Percentiles rank a stretch among this genome's conserved stretches.
phyloP scores from a whole-genome alignment of 2,113 vertebrate genomes.

The Psilopogon haemacephalus region DNA sequence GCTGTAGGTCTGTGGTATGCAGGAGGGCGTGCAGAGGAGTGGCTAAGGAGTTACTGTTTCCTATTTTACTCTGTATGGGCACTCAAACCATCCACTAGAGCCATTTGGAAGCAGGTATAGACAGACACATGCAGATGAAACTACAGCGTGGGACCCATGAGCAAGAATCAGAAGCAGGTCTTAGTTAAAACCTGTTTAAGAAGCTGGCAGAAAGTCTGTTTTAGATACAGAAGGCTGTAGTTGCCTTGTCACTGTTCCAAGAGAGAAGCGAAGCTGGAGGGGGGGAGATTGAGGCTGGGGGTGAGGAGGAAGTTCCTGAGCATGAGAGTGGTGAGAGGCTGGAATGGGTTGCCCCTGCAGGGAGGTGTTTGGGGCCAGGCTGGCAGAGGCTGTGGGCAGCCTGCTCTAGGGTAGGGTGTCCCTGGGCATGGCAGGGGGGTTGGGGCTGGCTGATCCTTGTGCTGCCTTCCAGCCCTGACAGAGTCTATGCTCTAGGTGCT shows the following conservation, averaged over 20 bases:
- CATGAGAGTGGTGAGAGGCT: no score
- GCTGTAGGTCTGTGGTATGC: rapidly evolving
- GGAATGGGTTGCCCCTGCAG: no score
- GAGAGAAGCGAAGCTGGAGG: no score
- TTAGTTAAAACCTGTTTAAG: background rate
- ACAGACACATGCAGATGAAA: background rate
- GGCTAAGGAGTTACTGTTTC: background rate
- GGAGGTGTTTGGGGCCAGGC: no score
- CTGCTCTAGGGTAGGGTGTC: no score
- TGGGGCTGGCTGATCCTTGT: no score
- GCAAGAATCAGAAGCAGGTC: background rate
- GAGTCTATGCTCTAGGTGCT: no score
- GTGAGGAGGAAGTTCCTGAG: no score
- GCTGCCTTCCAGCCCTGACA: no score
- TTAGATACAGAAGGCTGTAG: background rate
- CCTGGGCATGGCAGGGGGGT: no score
- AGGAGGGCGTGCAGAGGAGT: background rate
- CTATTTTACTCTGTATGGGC: background rate
- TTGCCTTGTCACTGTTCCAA: background rate
- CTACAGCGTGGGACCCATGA: background rate
- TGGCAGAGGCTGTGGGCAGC: no score
- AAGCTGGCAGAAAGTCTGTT: background rate
- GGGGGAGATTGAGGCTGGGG: no score
- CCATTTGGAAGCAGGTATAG: background rate
- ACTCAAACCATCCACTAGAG: background rate